These are phyloP conservation scores for Atta cephalotes DNA, from an alignment of 1,140 invertebrate species.

Conservation along the genomic window DNA sequence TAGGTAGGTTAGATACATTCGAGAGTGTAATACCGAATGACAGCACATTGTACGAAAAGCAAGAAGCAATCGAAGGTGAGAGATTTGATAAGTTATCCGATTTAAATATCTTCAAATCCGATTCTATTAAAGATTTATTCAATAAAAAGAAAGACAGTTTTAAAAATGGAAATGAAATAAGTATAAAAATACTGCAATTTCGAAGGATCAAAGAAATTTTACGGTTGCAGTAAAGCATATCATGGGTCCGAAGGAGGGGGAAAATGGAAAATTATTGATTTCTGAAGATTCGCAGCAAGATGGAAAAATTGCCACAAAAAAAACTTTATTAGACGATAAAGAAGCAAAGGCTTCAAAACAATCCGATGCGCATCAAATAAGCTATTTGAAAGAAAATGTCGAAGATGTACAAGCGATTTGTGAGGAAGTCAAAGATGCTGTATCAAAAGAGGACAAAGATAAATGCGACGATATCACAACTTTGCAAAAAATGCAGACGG, in stretches of 20 bases:
- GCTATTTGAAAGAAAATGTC: constrained; percentile 27
- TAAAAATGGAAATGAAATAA: background rate
- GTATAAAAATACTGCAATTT: background rate
- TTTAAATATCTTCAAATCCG: constrained; percentile 2
- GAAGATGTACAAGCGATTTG: constrained; percentile 3
- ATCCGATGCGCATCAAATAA: constrained; percentile 4
- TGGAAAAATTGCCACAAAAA: background rate
- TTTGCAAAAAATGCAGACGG: background rate
- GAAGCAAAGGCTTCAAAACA: constrained; percentile 54
- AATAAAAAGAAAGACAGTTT: background rate
- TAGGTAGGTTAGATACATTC: constrained; percentile 62
- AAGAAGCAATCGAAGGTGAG: constrained; percentile 6
- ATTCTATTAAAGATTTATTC: background rate
- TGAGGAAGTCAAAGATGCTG: constrained; percentile 59
- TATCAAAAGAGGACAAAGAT: constrained; percentile 45
- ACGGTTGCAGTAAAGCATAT: background rate
- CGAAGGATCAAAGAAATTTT: constrained; percentile 29
- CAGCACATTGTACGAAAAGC: background rate
- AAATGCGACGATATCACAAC: background rate
- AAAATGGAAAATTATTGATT: background rate
- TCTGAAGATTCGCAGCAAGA: constrained; percentile 28
- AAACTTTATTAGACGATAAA: constrained; percentile 34
- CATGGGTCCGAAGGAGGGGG: background rate
- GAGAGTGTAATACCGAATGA: constrained; percentile 1
- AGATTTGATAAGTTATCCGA: background rate